A percentile compares a stretch with the other conserved stretches of the same genome.
Evolutionary conservation across 2,797 vertebrate species (phyloP).

Genomic region (Uromys caudimaculatus): DNA sequence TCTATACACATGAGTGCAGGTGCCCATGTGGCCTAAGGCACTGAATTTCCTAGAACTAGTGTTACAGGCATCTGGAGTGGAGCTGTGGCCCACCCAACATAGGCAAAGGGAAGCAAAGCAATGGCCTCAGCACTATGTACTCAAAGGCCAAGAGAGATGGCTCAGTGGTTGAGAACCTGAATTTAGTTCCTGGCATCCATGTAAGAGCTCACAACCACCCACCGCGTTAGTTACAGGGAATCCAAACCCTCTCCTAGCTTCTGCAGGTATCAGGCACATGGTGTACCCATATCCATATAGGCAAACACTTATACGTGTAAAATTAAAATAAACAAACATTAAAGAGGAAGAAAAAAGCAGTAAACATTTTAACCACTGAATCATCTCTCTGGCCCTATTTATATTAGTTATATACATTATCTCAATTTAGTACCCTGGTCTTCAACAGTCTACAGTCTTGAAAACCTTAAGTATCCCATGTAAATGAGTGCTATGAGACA

Average conservation of each 20-base stretch:
- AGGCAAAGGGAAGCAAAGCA: background rate
- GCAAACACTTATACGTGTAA: background rate
- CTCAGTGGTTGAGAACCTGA: background rate
- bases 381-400: background rate
- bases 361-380: background rate
- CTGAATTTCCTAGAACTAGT: background rate
- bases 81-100: background rate
- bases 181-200: background rate
- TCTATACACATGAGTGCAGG: background rate
- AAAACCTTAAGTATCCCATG: background rate
- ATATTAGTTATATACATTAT: conserved; percentile 27
- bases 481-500: background rate
- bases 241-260: background rate
- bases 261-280: no score
- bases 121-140: background rate
- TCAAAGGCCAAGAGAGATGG: background rate
- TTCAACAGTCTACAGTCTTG: conserved; percentile 17
- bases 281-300: no score
- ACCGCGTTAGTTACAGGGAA: background rate
- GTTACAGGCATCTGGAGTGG: background rate
- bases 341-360: background rate
- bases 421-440: background rate
- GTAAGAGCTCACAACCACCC: background rate
- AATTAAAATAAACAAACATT: background rate
- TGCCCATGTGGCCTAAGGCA: background rate